Evolutionary conservation across 2,797 vertebrate genomes (phyloP).

Genomic region (Alouatta caraya): DNA sequence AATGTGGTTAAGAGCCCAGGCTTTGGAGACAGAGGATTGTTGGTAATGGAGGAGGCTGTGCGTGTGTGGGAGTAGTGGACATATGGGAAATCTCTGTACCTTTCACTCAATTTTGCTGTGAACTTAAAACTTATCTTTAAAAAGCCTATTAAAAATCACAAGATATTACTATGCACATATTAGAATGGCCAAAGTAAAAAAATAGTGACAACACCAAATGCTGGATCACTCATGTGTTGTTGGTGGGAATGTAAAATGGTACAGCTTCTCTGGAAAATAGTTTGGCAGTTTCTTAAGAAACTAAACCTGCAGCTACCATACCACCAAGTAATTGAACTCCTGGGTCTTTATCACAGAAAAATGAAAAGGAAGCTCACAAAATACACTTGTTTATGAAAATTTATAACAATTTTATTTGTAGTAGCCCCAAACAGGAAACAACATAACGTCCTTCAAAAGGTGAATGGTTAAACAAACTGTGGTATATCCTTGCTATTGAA

Average conservation of each 20-base stretch:
- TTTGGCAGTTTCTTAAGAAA: neutral
- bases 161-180: neutral
- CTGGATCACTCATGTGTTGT: neutral
- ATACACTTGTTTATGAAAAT: neutral
- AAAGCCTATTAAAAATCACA: neutral
- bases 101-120: neutral
- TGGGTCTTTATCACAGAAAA: neutral
- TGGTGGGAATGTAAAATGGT: neutral
- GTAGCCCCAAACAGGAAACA: neutral
- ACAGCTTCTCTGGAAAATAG: neutral
- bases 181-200: conserved; percentile 26
- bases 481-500: neutral
- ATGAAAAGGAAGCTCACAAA: neutral
- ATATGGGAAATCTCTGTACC: neutral
- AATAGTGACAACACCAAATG: neutral
- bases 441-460: neutral
- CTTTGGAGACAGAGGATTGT: neutral
- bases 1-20: neutral
- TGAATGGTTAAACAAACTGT: neutral
- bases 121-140: neutral
- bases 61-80: neutral
- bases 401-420: neutral
- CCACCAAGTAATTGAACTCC: neutral
- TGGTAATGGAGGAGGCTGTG: neutral
- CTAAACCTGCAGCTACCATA: neutral